Base-by-base conservation (phyloP, 2,888 invertebrate genomes). In the Gasteruption jaculator region DNA sequence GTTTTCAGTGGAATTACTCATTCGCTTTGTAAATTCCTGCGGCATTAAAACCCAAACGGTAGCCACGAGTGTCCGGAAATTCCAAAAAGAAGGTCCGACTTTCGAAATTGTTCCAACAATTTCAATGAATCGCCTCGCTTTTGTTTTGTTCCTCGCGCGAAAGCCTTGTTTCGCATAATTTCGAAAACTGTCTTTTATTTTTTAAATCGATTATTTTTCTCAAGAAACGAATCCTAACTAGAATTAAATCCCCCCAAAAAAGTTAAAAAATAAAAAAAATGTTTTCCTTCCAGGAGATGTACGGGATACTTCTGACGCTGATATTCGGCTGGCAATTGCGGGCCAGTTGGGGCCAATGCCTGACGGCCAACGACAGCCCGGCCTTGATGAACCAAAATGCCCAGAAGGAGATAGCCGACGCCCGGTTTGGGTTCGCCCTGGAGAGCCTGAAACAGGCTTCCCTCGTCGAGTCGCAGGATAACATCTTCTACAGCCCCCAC, bases 401-500 rank as follows among this genome's bases (percentile, higher is more conserved):
- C 3, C 68, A 67, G 22, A 47, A 58, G 2, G 68, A 74, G 6
- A 61, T 89, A 16, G 79, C 76, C 50, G 71, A 73, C 1, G 81
- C 82, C 1, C 77, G 82, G 55, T 77, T 80, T 56, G 78, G 76
- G 39, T 90, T 90, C 60, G 83, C 87, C 0, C 68, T 89, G 37
- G 78, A 81, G 33, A 74, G 87, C 38, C 74, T 91, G 55, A 79
- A 81, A 50, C 77, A 81, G 12, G 80, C 84, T 49, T 81, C 83
- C 51, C 71, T 75, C 40, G 77, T 78, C 12, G 79, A 81, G 49
- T 79, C 82, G 0, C 74, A 78, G 27, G 83, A 84, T 52, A 91
- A 91, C 66, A 73, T 91, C 26, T 90, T 92, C 75, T 90, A 89
- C 70, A 91, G 91, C 5, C 91, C 91, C 0, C 86, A 87, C 73